Evolutionary conservation across 2,797 vertebrate genomes (phyloP).

Genomic region (Australoheros facetus): DNA sequence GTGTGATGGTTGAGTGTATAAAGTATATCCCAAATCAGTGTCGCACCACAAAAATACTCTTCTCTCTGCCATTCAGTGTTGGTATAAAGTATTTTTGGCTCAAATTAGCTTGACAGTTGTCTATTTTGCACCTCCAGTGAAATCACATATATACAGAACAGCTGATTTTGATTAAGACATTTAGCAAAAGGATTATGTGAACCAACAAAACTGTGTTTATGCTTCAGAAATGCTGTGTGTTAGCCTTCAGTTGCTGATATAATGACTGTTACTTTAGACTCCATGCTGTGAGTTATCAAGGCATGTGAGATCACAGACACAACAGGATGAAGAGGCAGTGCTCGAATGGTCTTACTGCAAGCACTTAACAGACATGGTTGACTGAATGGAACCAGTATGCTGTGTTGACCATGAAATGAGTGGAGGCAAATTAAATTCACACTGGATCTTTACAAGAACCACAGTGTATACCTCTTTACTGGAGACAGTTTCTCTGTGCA

Average conservation of each 20-base stretch:
- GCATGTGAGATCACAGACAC: constrained; percentile 23
- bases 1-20: neutral
- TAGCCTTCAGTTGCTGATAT: constrained; percentile 10
- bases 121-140: neutral
- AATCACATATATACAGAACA: neutral
- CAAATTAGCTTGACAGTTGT: neutral
- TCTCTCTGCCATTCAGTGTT: neutral
- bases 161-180: constrained; percentile 1
- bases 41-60: too few species aligned
- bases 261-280: constrained; percentile 3
- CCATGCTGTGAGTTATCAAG: constrained; percentile 31
- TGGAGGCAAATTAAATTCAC: constrained; percentile 34
- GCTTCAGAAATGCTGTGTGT: constrained; percentile 2
- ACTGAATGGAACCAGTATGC: constrained; percentile 37
- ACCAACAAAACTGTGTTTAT: constrained; percentile 1
- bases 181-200: neutral
- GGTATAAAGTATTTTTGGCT: neutral
- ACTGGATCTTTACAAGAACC: constrained; percentile 36
- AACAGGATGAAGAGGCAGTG: constrained; percentile 23
- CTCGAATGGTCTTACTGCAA: constrained; percentile 37
- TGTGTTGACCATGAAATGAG: constrained; percentile 54
- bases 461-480: constrained; percentile 26
- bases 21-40: constrained; percentile 4
- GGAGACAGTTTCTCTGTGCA: constrained; percentile 13
- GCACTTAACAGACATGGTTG: constrained; percentile 35